Base-by-base conservation (phyloP, 2,888 invertebrate genomes). In the Lithophane ornitopus region DNA sequence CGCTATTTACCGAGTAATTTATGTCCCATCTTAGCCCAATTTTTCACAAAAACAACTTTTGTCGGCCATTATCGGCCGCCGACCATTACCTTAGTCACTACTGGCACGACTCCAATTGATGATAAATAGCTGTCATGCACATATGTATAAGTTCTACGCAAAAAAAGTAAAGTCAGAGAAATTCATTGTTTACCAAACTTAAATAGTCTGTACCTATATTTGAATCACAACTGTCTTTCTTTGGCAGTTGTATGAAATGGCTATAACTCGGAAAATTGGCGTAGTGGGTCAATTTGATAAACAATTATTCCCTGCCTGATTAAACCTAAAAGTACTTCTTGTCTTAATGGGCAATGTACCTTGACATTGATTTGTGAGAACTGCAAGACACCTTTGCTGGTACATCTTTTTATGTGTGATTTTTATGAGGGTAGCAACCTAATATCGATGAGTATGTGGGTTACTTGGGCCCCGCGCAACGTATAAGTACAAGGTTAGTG, bases 21-120 rank as follows among this genome's bases (percentile, higher is more conserved):
- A 70, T 19, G 49, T 56, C 44, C 54, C 26, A 75, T 65, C n/a
- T 58, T 28, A 52, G 28, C 3, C 11, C 16, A 26, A 77, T 81
- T 54, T 81, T 63, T 73, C 67, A 44, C 67, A 46, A 66, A 76
- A 81, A 61, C 85, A 81, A 84, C 22, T 70, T 61, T 34, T 56
- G 34, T 28, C 59, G 19, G 59, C 52, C 76, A 67, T 81, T 63
- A 65, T 39, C 71, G 65, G 22, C 26, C 8, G 12, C 34, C 54
- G 19, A 67, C 34, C 69, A 69, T 80, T 67, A 61, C 22, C 70
- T 80, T 16, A 46, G 14, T 52, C 46, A 65, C 70, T 79, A n/a
- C 52, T 85, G 82, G 74, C 73, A 14, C n/a, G 14, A 44, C 54
- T 67, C 82, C 85, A 83, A 66, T 77, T 46, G 69, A 61, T 77